phyloP scores from a whole-genome alignment of 2,113 vertebrate genomes.

The Menura novaehollandiae region DNA sequence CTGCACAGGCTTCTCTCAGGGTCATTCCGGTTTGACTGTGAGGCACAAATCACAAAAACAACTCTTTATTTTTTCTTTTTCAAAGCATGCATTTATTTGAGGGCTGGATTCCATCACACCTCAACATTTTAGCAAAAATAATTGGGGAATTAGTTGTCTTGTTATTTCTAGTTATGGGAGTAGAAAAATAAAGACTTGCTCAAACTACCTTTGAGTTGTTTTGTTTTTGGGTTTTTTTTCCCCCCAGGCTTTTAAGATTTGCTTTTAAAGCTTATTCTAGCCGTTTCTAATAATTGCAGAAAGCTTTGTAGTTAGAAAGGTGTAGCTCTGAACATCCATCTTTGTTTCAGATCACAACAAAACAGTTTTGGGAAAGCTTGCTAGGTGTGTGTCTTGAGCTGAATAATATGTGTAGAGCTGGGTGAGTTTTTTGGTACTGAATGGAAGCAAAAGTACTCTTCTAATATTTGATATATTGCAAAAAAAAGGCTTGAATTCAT shows the following conservation, averaged over 20 bases:
- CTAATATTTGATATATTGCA: neutral
- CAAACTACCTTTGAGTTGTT: neutral
- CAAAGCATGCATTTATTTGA: neutral
- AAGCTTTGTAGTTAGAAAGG: neutral
- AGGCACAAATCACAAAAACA: conserved; percentile 33
- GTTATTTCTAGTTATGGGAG: neutral
- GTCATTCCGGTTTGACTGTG: conserved; percentile 10
- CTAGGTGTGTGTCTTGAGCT: neutral
- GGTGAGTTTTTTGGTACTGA: neutral
- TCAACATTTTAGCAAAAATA: neutral
- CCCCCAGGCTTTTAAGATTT: neutral
- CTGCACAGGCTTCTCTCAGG: conserved; percentile 46
- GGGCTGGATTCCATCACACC: neutral
- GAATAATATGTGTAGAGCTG: neutral
- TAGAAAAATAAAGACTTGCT: conserved; percentile 17
- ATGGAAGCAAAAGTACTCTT: neutral
- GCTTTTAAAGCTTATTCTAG: neutral
- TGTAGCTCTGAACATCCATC: neutral
- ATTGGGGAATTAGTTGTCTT: neutral
- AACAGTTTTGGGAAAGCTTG: neutral
- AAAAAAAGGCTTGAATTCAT: neutral
- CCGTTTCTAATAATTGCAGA: neutral
- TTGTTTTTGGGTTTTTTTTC: neutral
- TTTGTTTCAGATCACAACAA: neutral
- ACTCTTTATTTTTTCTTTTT: neutral